Evolutionary conservation across 2,797 vertebrate species (phyloP).

Genomic region (Manis crassicaudata): DNA sequence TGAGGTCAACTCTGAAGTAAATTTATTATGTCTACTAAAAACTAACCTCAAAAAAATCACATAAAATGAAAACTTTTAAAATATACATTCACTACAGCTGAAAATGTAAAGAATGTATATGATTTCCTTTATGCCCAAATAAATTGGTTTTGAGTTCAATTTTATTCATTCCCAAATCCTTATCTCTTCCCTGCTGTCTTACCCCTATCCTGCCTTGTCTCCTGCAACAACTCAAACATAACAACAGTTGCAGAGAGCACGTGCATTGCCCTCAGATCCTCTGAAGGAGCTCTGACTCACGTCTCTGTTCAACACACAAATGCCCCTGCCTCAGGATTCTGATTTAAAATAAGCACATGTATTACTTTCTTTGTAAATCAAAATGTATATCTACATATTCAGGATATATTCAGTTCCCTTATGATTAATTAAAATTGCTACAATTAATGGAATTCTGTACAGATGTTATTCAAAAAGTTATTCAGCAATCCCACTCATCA

Average conservation of each 20-base stretch:
- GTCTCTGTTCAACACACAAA: neutral
- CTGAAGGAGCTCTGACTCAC: neutral
- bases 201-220: accelerated
- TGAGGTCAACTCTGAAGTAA: no score
- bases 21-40: no score
- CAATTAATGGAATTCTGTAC: no score
- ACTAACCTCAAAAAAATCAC: neutral
- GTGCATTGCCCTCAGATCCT: neutral
- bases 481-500: no score
- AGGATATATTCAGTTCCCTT: no score
- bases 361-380: no score
- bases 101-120: neutral
- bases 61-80: neutral
- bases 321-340: no score
- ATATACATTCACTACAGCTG: neutral
- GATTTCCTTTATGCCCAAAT: neutral
- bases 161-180: neutral
- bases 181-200: neutral
- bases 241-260: neutral
- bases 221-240: neutral
- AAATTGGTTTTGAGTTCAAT: no score
- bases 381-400: no score
- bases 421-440: no score
- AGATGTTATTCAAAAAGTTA: no score
- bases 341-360: no score